phyloP scores from a whole-genome alignment of 2,888 invertebrate genomes.

The Netelia fuscicornis region DNA sequence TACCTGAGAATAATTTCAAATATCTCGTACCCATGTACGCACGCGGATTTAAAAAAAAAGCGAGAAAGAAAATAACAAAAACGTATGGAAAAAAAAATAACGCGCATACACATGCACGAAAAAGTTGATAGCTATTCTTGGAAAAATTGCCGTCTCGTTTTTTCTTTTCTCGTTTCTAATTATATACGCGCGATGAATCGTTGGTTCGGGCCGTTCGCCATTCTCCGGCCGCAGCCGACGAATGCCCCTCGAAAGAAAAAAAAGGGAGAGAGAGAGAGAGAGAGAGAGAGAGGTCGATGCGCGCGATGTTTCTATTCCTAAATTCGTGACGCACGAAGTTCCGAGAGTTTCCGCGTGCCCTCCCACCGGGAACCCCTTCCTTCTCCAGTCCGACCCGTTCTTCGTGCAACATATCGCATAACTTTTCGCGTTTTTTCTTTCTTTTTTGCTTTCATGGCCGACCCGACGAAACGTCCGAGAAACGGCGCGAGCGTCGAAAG shows the following conservation, averaged over 20 bases:
- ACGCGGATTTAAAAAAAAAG: neutral
- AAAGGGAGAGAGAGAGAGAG: constrained; percentile 11
- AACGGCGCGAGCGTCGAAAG: neutral
- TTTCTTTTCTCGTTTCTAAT: neutral
- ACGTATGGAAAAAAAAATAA: neutral
- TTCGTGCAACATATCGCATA: constrained; percentile 62
- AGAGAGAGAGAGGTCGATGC: constrained; percentile 42
- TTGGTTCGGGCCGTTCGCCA: neutral
- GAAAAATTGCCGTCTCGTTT: neutral
- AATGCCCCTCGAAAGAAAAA: neutral
- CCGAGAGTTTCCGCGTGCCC: constrained; percentile 48
- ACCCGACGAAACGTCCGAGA: neutral
- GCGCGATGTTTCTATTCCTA: constrained; percentile 59
- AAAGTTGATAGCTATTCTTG: neutral
- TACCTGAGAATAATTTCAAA: constrained; percentile 8
- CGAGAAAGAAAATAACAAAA: neutral
- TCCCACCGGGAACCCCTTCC: neutral
- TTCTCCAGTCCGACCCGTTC: neutral
- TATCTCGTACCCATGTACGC: neutral
- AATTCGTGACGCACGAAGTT: constrained; percentile 61
- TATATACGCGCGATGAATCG: neutral
- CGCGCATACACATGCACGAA: neutral
- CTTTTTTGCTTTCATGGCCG: neutral
- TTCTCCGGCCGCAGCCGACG: neutral
- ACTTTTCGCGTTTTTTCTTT: constrained; percentile 13